Base-by-base conservation (phyloP, 2,797 vertebrate genomes). In the Pangasius krempfi region DNA sequence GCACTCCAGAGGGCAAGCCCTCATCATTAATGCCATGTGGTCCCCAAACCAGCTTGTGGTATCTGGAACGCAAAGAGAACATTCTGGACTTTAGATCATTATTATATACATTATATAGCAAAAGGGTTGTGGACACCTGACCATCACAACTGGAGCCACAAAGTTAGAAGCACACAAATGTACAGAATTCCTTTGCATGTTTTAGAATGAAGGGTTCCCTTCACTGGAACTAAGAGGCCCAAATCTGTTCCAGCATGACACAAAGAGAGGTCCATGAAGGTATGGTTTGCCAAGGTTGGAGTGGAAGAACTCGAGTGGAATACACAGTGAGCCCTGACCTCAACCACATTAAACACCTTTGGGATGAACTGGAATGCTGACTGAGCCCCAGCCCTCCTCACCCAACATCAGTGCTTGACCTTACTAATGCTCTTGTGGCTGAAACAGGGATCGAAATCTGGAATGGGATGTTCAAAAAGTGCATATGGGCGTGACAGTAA, bases 1-100 rank as follows among this genome's bases (percentile, higher is more conserved):
- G 95, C 72, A 99, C 95, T 44, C 99, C 98, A 0, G 97, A 97
- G 0, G 96, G 92, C 66, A 90, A 94, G 54, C 94, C 95, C 44
- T 95, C 89, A 0, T 92, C 87, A 16, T 95, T 94, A 93, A 96
- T 96, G 33, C 95, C 97, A 88, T 97, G 96, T 0, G 98, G 96
- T 22, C 97, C 97, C 99, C 99, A 99, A 72, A 98, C 97, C 92
- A 99, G 95, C 89, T 98, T 99, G 95, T 99, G 98, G 93, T 99
- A 99, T 93, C 98, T 99, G 93, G 4, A 44, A 44, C 22, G 5
- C 27, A 58, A 47, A 83, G 8, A 54, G 14, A 56, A 20, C 78
- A 44, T 22, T 27, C 3, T 13, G 40, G 9, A 54, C 20, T 37
- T 54, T 20, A 85, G n/a, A 33, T 2, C 16, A 22, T 12, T 37